Percentiles rank a stretch among this genome's conserved stretches.
Evolutionary conservation across 2,113 vertebrate genomes (phyloP).

Genomic region (Pteronura brasiliensis): DNA sequence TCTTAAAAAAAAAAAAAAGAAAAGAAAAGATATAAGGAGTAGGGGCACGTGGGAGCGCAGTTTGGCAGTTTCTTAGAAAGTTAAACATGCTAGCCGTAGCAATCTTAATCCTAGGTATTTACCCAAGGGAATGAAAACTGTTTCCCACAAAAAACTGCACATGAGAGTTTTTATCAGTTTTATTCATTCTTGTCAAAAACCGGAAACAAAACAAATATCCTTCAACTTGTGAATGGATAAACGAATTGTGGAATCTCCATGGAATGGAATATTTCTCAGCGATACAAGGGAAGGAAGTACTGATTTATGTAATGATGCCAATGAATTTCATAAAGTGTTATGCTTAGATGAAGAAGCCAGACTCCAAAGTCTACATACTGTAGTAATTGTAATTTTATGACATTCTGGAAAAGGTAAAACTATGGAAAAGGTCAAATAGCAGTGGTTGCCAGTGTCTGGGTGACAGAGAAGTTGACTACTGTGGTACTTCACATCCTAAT

Average conservation of each 20-base stretch:
- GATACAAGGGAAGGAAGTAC: background rate
- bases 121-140: slow-evolving; percentile 11
- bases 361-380: background rate
- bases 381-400: background rate
- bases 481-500: background rate
- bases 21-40: background rate
- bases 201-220: background rate
- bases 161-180: background rate
- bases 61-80: slow-evolving; percentile 32
- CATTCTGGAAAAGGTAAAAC: background rate
- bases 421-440: background rate
- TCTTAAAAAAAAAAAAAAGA: too few relatives aligned
- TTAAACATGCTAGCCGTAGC: background rate
- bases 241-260: background rate
- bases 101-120: background rate
- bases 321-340: background rate
- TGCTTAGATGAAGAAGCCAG: background rate
- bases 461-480: background rate
- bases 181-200: background rate
- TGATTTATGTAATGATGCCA: background rate
- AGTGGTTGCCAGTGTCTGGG: background rate
- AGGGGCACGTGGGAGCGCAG: background rate
- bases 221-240: background rate
- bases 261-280: background rate
- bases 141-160: background rate